phyloP scores from a whole-genome alignment of 2,113 vertebrate genomes.

The Saccopteryx bilineata region DNA sequence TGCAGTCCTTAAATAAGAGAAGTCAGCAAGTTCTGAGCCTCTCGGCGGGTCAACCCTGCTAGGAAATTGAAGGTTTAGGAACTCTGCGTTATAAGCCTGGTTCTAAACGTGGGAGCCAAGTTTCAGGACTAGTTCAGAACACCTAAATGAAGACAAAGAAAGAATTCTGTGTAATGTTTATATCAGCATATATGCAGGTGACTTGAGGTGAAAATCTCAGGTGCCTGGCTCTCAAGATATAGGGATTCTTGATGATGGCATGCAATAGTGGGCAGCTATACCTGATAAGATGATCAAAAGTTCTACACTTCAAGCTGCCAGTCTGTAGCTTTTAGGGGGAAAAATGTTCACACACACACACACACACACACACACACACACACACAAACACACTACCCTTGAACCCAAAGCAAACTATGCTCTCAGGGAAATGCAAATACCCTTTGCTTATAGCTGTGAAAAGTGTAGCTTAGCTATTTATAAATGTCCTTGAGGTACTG shows the following conservation, averaged over 20 bases:
- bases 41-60: background rate
- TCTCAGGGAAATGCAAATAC: constrained; percentile 62
- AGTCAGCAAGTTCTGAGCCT: background rate
- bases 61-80: background rate
- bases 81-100: background rate
- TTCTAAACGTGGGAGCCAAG: background rate
- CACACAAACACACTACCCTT: background rate
- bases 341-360: background rate
- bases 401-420: constrained; percentile 10
- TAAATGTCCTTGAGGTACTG: constrained; percentile 34
- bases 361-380: background rate
- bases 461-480: constrained; percentile 61
- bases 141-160: background rate
- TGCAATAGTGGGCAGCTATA: background rate
- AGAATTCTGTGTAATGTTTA: background rate
- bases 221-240: background rate
- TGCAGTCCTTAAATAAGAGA: background rate
- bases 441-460: constrained; percentile 42
- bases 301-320: background rate
- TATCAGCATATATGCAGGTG: background rate
- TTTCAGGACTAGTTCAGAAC: constrained; percentile 2
- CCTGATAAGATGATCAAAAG: background rate
- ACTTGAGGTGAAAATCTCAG: background rate
- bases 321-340: background rate
- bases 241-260: background rate